Evolutionary conservation across 2,113 vertebrate species (phyloP).

Genomic region (Nettapus auritus): DNA sequence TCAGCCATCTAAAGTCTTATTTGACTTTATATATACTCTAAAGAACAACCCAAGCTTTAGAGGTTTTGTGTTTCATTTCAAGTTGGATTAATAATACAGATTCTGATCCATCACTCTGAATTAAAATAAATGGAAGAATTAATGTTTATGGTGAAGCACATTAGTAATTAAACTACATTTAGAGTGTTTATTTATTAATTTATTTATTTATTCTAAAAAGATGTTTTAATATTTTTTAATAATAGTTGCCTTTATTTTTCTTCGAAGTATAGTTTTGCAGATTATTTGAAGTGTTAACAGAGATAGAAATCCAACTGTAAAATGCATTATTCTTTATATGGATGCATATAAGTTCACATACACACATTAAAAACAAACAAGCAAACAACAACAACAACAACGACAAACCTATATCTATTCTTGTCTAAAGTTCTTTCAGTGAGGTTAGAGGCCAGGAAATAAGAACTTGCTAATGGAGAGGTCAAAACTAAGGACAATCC

Average conservation of each 20-base stretch:
- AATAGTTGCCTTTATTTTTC: neutral
- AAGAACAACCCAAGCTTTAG: neutral
- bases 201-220: neutral
- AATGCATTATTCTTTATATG: neutral
- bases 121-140: neutral
- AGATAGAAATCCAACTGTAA: neutral
- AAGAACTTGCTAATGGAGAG: neutral
- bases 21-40: neutral
- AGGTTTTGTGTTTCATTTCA: neutral
- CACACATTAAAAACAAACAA: no score
- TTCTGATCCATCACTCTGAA: neutral
- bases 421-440: neutral
- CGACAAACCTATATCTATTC: neutral
- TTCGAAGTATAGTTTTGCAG: neutral
- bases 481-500: neutral
- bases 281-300: neutral
- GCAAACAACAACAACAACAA: neutral
- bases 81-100: neutral
- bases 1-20: neutral
- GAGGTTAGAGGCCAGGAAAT: neutral
- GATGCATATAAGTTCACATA: neutral
- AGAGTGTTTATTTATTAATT: neutral
- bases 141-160: neutral
- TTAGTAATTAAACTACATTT: neutral
- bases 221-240: neutral